Evolutionary conservation across 2,888 invertebrate genomes (phyloP), one percentile per base, ranked within the genome.

Genomic region (Koerneria pararmatus): DNA sequence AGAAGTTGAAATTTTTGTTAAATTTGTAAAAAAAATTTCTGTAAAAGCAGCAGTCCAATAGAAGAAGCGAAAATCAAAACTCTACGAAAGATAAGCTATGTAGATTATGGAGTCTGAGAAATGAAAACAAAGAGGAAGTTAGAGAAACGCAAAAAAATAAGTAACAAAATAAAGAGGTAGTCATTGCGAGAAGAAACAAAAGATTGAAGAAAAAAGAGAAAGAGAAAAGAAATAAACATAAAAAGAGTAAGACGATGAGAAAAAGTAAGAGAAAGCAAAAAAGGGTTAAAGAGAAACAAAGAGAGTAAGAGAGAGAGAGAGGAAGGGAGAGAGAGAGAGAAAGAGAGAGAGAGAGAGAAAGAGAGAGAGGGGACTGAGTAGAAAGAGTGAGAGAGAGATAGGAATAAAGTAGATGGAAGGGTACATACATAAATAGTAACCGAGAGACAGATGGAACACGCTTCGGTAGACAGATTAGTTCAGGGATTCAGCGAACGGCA

Each of bases 301-400:
- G 15, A 41, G 41, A 41, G 15, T 41, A 15, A 15, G 15, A 15
- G 41, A 41, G 41, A 41, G 11, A 51, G n/a, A 54, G 57, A 57
- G 27, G 24, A 57, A 24, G 37, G 37, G 35, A n/a, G 35, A 54
- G 57, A 35, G 51, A 31, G 48, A 49, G 49, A 61, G 34, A 46
- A 49, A 31, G 4, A 2, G 48, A 29, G 51, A 34, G 32, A 24
- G 24, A 15, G 31, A 37, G n/a, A 29, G 31, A 48, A 48, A 11
- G 29, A 41, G 24, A 32, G 19, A 22, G 29, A n/a, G 19, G 58
- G 29, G 37, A 29, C 15, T 15, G 58, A n/a, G 37, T 29, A 31
- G n/a, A 29, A 22, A n/a, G 29, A 11, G 48, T 15, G 41, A 32
- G 49, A 48, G 61, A 46, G 60, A 60, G 46, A n/a, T 35, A 41